Base-by-base conservation (phyloP, 1,140 invertebrate genomes). In the Helicoverpa zea region DNA sequence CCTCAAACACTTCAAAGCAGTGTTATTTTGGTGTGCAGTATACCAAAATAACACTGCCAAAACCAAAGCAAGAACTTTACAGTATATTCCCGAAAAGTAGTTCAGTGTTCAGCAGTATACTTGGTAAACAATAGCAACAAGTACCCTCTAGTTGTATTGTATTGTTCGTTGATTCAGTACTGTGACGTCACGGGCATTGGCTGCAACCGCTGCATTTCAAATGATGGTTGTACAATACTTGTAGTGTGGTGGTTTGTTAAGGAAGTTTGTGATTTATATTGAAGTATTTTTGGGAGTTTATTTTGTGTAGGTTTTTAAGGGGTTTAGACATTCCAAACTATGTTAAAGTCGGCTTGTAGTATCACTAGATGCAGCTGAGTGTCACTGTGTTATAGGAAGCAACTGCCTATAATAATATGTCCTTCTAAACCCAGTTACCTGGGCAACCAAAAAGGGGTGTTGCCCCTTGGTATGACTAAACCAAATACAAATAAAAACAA, bases 121-220 rank as follows among this genome's bases (percentile, higher is more conserved):
- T 59, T 59, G 7, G n/a, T 9, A 10, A 59, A 59, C 56, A 23
- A 59, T 59, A 59, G 56, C 56, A 59, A 59, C 56, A 23, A 59
- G 56, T 59, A 59, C 18, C 16, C 16, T n/a, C 4, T 3, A 12
- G 11, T 2, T 23, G 23, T 23, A 16, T 56, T 56, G 54, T 56
- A 23, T 59, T 59, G 56, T 59, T 59, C 56, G 16, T 23, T 12
- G 18, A 29, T 58, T 58, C 18, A 58, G 7, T 10, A 23, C 56
- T 3, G 7, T 59, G 56, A 59, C 56, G 56, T 59, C 56, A 59
- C 10, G 56, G 23, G 11, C 9, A 23, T 23, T 12, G 56, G 18
- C 23, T 59, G 35, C 35, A 43, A 5, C 35, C 35, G 5, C 35
- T 43, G 35, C 35, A 43, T 43, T 43, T 7, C 35, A 43, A 43